Conservation (phyloP, 1,140 invertebrate species). For the Brevipalpus yothersi region DNA sequence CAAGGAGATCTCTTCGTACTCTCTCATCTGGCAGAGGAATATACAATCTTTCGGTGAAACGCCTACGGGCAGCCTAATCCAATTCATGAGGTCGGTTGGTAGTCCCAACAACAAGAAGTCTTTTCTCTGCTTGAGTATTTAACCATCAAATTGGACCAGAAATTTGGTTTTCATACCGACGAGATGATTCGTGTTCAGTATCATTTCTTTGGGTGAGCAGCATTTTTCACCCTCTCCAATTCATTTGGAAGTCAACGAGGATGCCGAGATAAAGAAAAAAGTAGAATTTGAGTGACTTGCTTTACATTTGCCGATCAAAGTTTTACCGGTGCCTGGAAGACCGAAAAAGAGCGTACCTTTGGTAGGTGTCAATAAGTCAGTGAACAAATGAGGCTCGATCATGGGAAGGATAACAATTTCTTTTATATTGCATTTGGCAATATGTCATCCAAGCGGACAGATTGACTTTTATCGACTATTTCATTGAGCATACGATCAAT, state of each 20-base stretch:
- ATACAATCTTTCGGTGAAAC: constrained; percentile 84
- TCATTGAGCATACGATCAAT: constrained; percentile 26
- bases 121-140: constrained; percentile 53
- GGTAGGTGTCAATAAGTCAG: constrained; percentile 64
- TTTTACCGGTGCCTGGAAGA: constrained; percentile 67
- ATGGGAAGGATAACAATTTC: constrained; percentile 93
- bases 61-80: constrained; percentile 60
- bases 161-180: constrained; percentile 96
- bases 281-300: constrained; percentile 81
- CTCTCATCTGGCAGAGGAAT: constrained; percentile 59
- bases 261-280: constrained; percentile 91
- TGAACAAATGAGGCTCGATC: constrained; percentile 57
- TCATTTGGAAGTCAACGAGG: constrained; percentile 85
- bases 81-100: constrained; percentile 77
- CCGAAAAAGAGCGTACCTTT: constrained; percentile 83
- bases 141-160: constrained; percentile 86
- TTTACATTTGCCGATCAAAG: constrained; percentile 42
- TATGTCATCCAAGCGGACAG: constrained; percentile 76
- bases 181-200: constrained; percentile 78
- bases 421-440: constrained; percentile 70
- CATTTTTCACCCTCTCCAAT: constrained; percentile 87
- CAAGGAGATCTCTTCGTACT: constrained; percentile 48
- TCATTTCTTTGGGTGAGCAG: constrained; percentile 66
- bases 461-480: constrained; percentile 34
- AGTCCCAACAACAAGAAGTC: constrained; percentile 83